Conservation (phyloP, 2,888 invertebrate genomes). For the Caenorhabditis sp. region DNA sequence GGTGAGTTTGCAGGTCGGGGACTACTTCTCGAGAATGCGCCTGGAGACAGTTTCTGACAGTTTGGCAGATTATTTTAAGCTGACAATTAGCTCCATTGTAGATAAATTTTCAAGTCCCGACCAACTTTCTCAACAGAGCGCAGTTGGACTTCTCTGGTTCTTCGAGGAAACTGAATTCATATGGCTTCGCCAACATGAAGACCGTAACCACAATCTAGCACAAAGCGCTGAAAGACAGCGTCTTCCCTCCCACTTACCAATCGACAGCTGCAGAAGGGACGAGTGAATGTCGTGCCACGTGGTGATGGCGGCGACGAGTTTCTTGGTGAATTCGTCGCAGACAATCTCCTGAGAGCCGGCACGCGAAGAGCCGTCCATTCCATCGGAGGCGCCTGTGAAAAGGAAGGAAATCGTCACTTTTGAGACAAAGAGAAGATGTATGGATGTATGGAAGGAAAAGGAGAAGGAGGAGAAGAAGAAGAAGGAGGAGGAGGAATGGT, state of each 20-base stretch:
- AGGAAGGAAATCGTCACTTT: constrained; percentile 46
- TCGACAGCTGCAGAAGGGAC: constrained; percentile 77
- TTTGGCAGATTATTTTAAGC: too few relatives aligned
- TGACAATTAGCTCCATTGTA: too few relatives aligned
- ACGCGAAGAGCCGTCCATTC: constrained; percentile 60
- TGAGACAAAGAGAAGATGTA: not conserved
- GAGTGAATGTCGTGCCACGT: constrained; percentile 82
- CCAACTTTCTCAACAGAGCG: too few relatives aligned
- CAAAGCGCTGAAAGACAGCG: not conserved
- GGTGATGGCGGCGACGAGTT: constrained; percentile 81
- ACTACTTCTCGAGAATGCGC: too few relatives aligned
- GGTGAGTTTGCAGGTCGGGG: too few relatives aligned
- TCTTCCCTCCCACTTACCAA: constrained; percentile 72
- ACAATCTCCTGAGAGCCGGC: constrained; percentile 54
- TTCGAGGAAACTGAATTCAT: too few relatives aligned
- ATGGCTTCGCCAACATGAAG: too few relatives aligned
- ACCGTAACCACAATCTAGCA: too few relatives aligned
- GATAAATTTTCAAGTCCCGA: too few relatives aligned
- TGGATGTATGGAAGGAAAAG: constrained; percentile 12
- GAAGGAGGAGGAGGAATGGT: constrained; percentile 11
- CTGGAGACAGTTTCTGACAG: too few relatives aligned
- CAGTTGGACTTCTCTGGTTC: too few relatives aligned
- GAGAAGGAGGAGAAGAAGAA: constrained; percentile 4
- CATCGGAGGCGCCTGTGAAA: constrained; percentile 59
- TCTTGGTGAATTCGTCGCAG: constrained; percentile 71